Evolutionary conservation across 2,888 invertebrate genomes (phyloP), one percentile per base, ranked within the genome.

Genomic region (Diarsia rubi): DNA sequence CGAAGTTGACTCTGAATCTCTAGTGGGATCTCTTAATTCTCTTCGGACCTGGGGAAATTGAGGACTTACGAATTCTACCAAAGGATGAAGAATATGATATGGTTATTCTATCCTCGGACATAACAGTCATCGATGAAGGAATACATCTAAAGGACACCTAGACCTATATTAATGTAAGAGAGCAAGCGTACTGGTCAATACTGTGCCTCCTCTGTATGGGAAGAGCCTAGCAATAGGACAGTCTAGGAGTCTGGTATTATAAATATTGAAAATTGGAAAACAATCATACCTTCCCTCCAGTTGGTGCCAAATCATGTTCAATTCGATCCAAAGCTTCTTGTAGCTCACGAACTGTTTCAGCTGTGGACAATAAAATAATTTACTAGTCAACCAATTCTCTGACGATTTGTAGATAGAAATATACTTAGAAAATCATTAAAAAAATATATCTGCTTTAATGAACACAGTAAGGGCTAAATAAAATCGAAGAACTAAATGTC

Each of bases 311-410:
- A 5, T 88, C 90, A 6, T 84, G 83, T 79, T 96, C 95, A 90
- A 95, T 93, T 0, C 90, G 91, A 2, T 93, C 91, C 47, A 96
- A 88, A 3, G 94, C 93, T 52, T 93, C 92, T 87, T 95, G 93
- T 3, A 96, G 73, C 75, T 94, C 91, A 2, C 88, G 90, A 11
- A 92, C 92, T 0, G 94, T 94, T 88, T 95, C 95, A 72, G 95
- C 95, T 96, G 88, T 14, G 83, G 83, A 77, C 63, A 74, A 75
- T 63, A 63, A 42, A 73, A 64, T 27, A 37, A 21, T 60, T 57
- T 24, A 19, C 19, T 3, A 12, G 16, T 69, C 45, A 57, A 72
- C 47, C 0, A 45, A 9, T 24, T 21, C 24, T 0, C 12, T 44
- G 5, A 64, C 6, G 11, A n/a, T 27, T 52, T 24, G 8, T 54